Evolutionary conservation across 2,113 vertebrate species (phyloP), one percentile per base, ranked within the genome.

Genomic region (Pardalotus punctatus): DNA sequence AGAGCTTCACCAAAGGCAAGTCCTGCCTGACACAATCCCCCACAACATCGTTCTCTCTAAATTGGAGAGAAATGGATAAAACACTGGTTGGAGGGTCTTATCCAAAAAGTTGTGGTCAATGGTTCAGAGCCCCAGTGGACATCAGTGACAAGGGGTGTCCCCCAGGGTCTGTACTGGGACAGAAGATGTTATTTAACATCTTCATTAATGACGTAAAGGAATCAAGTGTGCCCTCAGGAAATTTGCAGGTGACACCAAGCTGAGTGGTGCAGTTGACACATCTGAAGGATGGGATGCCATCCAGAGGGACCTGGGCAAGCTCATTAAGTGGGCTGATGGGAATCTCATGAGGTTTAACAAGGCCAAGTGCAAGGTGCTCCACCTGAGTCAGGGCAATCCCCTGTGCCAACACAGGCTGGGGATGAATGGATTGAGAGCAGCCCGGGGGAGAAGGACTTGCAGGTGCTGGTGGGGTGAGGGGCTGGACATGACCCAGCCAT

Each of bases 291-390:
- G 4, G n/a, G 69, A 73, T 15, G 9, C 5, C 28, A 65, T 40
- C 28, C 69, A 65, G 81, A 29, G 24, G 12, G 4, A 48, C 15
- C 24, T 48, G 42, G 42, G 29, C 12, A 65, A 64, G 18, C n/a
- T 54, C 0, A 0, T 33, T 19, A n/a, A 56, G 0, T 10, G 12
- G 14, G 4, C 2, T 24, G 9, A 12, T 28, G n/a, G 5, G 4
- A 47, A 64, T 47, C 4, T n/a, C 9, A 4, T 24, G 28, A 20
- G 9, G 9, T 62, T 62, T 83, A 27, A 45, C 27, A 73, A 54
- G 48, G 15, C 22, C 33, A 43, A 61, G 10, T 8, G 2, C 31
- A 61, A 53, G 45, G 21, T 53, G 15, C 12, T 61, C 25, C 54
- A 51, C 10, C 14, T 24, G 24, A 8, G 2, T 24, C 2, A 1